Evolutionary conservation across 1,140 invertebrate genomes (phyloP), one percentile per base, ranked within the genome.

Genomic region (Drosophila sproati): DNA sequence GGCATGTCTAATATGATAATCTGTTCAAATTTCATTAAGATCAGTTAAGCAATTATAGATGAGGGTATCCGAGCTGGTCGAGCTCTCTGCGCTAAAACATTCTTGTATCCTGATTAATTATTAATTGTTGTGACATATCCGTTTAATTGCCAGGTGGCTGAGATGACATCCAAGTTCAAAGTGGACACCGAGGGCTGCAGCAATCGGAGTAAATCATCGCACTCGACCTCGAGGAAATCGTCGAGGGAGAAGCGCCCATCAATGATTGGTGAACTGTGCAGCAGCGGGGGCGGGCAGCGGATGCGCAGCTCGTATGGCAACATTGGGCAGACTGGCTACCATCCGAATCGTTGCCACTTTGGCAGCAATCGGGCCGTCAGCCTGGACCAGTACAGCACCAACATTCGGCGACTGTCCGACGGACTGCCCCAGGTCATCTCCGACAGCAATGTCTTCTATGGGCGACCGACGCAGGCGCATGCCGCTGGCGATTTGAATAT

Each of bases 121-220:
- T 20, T 20, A 20, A 20, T 20, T 20, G 20, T 20, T 20, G 20
- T 20, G 20, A 20, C 20, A 20, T 20, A 20, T 20, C 20, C 1
- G 20, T 20, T 20, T 20, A 20, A 20, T 20, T 20, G 20, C 3
- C 50, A 93, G 92, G 91, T 93, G 47, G 96, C 95, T 55, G 96
- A 96, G 80, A 96, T 96, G 83, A 95, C 96, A 2, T 93, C 96
- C 0, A 96, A 96, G 80, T 96, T 96, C 76, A 96, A 96, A 83
- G 95, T 96, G 66, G 95, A 96, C 7, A 96, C 96, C 1, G 95
- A 96, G 81, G 94, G 94, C 59, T 93, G 88, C 66, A 93, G 89
- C 77, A 92, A 91, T 43, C 85, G 92, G 0, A 92, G 82, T 51
- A 92, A 92, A 52, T 91, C 87, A 10, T 91, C 89, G 20, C 91